phyloP scores from a whole-genome alignment of 2,888 invertebrate genomes.

The Tigriopus californicus region DNA sequence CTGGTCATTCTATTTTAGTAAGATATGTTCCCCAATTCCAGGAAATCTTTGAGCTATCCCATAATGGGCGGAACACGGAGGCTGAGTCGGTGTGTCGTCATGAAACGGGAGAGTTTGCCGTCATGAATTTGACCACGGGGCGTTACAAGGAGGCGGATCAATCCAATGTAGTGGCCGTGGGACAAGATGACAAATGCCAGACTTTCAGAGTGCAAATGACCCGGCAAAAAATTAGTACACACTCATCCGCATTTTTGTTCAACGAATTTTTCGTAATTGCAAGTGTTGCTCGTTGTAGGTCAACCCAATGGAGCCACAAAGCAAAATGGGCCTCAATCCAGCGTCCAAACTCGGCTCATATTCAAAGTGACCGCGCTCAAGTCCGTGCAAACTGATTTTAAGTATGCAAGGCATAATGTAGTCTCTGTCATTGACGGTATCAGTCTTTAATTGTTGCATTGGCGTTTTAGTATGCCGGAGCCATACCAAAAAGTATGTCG shows the following conservation, averaged over 20 bases:
- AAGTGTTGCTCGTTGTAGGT: neutral
- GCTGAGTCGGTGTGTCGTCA: slow-evolving; percentile 73
- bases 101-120: slow-evolving; percentile 70
- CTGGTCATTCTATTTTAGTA: too few species aligned
- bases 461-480: slow-evolving; percentile 37
- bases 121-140: slow-evolving; percentile 71
- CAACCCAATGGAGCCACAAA: neutral
- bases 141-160: slow-evolving; percentile 39
- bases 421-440: too few species aligned
- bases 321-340: neutral
- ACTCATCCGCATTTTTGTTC: neutral
- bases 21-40: too few species aligned
- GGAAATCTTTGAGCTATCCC: slow-evolving; percentile 81
- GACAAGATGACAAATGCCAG: slow-evolving; percentile 78
- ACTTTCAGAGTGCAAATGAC: slow-evolving; percentile 36
- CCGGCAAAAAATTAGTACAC: neutral
- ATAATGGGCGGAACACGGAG: slow-evolving; percentile 59
- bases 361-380: slow-evolving; percentile 37
- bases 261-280: too few species aligned
- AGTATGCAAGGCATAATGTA: slow-evolving; percentile 29
- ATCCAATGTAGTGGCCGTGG: slow-evolving; percentile 60
- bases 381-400: slow-evolving; percentile 68
- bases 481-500: slow-evolving; percentile 70
- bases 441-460: neutral
- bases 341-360: neutral